A percentile compares a stretch with the other conserved stretches of the same genome.
phyloP scores from a whole-genome alignment of 2,113 vertebrate species.

The Podarcis raffonei region DNA sequence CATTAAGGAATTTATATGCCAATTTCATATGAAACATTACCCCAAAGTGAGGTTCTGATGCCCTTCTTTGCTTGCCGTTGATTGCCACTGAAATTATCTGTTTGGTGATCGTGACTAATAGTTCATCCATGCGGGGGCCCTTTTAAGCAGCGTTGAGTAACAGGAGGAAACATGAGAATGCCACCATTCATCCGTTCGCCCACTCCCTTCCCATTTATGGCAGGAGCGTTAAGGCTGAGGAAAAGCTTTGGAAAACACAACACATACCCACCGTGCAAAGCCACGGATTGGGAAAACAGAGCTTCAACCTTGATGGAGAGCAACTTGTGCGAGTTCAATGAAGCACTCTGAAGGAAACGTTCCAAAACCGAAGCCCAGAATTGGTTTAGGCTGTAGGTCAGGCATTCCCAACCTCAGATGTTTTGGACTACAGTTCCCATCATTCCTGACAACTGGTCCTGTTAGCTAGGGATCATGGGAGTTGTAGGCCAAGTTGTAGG shows the following conservation, averaged over 20 bases:
- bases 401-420: too few species aligned
- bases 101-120: conserved; percentile 67
- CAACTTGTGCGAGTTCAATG: background rate
- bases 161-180: conserved; percentile 72
- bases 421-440: too few species aligned
- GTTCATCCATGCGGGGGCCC: conserved; percentile 50
- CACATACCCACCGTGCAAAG: conserved; percentile 61
- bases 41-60: conserved; percentile 23
- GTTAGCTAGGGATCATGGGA: too few species aligned
- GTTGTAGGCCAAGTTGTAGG: too few species aligned
- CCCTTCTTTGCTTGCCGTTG: conserved; percentile 21
- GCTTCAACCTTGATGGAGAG: background rate
- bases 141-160: conserved; percentile 66
- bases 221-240: conserved; percentile 62
- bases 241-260: conserved; percentile 65
- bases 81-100: conserved; percentile 42
- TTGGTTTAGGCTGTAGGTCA: background rate
- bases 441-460: too few species aligned
- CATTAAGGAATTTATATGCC: background rate
- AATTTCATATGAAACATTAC: background rate
- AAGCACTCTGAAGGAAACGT: background rate
- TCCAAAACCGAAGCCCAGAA: background rate
- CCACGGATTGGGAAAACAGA: too few species aligned
- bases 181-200: conserved; percentile 23
- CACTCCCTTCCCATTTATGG: conserved; percentile 67